Conservation (phyloP, 2,888 invertebrate species). For the Diadegma fenestrale region DNA sequence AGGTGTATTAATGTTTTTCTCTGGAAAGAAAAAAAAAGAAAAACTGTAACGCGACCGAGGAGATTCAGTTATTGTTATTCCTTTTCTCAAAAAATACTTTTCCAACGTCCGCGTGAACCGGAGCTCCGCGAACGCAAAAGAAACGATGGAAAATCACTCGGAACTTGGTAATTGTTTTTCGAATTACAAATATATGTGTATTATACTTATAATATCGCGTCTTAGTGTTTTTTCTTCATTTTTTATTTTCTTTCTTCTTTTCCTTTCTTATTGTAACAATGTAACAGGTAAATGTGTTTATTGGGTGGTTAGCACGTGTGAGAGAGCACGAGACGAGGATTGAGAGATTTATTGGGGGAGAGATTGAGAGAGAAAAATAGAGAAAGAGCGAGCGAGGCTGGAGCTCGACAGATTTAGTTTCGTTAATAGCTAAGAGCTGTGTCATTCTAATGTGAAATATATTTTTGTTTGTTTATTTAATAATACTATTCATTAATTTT, state of each 20-base stretch:
- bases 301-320: constrained; percentile 63
- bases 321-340: constrained; percentile 50
- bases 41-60: constrained; percentile 54
- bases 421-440: constrained; percentile 26
- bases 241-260: constrained; percentile 46
- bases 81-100: constrained; percentile 25
- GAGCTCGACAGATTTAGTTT: background rate
- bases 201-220: constrained; percentile 77
- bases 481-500: constrained; percentile 40
- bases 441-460: constrained; percentile 22
- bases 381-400: background rate
- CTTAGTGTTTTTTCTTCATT: constrained; percentile 52
- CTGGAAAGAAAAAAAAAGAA: constrained; percentile 40
- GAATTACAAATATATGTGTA: constrained; percentile 80
- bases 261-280: constrained; percentile 71
- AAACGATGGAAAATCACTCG: constrained; percentile 42
- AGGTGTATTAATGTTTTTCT: constrained; percentile 29
- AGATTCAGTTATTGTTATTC: constrained; percentile 38
- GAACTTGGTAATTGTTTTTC: constrained; percentile 70
- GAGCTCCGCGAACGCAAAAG: background rate
- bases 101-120: background rate
- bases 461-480: constrained; percentile 28
- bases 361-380: background rate
- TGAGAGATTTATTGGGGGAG: background rate
- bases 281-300: constrained; percentile 72